These are phyloP conservation scores for Todus mexicanus DNA, from an alignment of 2,797 vertebrate species.

Conservation along the genomic window DNA sequence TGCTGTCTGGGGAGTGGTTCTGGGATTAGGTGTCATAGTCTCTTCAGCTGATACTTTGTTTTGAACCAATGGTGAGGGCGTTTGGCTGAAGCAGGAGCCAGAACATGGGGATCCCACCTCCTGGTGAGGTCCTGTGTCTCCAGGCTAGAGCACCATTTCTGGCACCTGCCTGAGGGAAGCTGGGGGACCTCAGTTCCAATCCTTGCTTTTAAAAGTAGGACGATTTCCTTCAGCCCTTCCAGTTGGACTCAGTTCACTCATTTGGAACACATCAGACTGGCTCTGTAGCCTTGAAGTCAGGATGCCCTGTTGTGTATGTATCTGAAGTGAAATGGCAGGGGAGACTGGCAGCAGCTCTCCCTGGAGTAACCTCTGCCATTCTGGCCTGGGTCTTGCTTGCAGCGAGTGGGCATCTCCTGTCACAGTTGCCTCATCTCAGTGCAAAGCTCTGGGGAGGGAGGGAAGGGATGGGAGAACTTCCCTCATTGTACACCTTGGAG, in stretches of 20 bases:
- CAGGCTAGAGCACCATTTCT: neutral
- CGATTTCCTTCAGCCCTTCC: neutral
- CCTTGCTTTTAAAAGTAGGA: neutral
- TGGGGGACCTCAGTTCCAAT: neutral
- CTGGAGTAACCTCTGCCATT: neutral
- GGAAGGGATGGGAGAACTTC: neutral
- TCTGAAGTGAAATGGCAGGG: neutral
- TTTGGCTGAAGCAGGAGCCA: neutral
- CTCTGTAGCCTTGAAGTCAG: neutral
- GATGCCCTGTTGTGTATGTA: neutral
- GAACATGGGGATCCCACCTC: neutral
- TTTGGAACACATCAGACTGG: neutral
- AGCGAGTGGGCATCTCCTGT: neutral
- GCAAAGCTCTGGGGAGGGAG: neutral
- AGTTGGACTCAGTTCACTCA: neutral
- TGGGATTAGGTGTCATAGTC: neutral
- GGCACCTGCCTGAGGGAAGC: neutral
- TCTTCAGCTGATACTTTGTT: neutral
- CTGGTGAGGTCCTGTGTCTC: neutral
- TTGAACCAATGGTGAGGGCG: neutral
- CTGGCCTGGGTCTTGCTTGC: neutral
- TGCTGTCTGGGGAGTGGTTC: fast-evolving
- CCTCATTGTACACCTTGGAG: fast-evolving
- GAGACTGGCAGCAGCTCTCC: neutral
- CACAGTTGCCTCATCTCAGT: neutral